phyloP scores from a whole-genome alignment of 2,888 invertebrate genomes.

The Esperia sulphurella region DNA sequence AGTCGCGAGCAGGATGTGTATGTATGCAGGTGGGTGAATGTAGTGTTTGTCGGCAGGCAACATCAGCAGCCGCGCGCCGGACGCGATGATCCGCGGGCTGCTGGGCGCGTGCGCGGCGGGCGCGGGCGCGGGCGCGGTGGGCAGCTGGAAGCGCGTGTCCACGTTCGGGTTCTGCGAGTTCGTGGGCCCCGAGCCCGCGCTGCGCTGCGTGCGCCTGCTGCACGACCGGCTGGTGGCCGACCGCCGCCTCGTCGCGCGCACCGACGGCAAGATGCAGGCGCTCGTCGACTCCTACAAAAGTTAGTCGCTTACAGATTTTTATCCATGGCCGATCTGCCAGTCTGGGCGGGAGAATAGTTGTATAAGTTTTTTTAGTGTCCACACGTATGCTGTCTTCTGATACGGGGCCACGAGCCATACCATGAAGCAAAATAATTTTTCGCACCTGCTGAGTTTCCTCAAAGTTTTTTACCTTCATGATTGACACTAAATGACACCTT shows the following conservation, averaged over 20 bases:
- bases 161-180: constrained; percentile 99
- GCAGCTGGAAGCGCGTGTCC: constrained; percentile 98
- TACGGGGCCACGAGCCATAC: too few relatives aligned
- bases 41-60: constrained; percentile 26
- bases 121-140: constrained; percentile 84
- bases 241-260: constrained; percentile 96
- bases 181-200: constrained; percentile 94
- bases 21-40: too few relatives aligned
- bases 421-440: too few relatives aligned
- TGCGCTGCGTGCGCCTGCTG: constrained; percentile 94
- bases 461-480: too few relatives aligned
- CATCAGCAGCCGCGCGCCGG: constrained; percentile 94
- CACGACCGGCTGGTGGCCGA: constrained; percentile 96
- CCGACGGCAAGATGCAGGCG: constrained; percentile 97
- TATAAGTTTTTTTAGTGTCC: too few relatives aligned
- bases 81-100: constrained; percentile 95
- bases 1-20: too few relatives aligned
- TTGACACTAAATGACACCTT: too few relatives aligned
- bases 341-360: too few relatives aligned
- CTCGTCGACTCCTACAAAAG: constrained; percentile 96
- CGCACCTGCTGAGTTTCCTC: too few relatives aligned
- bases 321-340: too few relatives aligned
- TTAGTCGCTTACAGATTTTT: constrained; percentile 53
- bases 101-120: constrained; percentile 85
- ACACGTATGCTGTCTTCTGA: too few relatives aligned